Conservation (phyloP, 2,888 invertebrate species). For the Drosophila nr. perissopoda region DNA sequence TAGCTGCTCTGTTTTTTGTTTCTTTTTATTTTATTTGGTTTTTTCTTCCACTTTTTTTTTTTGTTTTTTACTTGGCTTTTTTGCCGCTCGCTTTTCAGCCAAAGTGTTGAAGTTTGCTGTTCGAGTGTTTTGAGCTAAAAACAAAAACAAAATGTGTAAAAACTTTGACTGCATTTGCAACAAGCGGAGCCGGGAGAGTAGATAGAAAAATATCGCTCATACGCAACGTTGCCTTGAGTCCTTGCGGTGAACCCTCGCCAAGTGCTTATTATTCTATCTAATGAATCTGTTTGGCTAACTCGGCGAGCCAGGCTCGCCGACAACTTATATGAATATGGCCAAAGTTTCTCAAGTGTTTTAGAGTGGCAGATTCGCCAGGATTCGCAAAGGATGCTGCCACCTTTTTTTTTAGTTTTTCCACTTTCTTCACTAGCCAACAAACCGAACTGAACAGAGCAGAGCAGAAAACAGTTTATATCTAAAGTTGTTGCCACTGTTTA, state of each 20-base stretch:
- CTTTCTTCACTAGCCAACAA: background rate
- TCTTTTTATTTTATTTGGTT: slow-evolving; percentile 18
- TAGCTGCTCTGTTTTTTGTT: slow-evolving; percentile 35
- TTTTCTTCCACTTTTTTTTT: slow-evolving; percentile 13
- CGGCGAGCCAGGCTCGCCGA: slow-evolving; percentile 6
- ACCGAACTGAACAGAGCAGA: background rate
- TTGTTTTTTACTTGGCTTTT: slow-evolving; percentile 16
- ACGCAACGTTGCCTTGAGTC: slow-evolving; percentile 57
- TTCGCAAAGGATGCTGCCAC: slow-evolving; percentile 6
- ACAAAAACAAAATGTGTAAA: slow-evolving; percentile 42
- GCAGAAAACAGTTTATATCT: slow-evolving; percentile 46
- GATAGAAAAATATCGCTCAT: slow-evolving; percentile 59
- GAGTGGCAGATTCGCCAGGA: slow-evolving; percentile 31
- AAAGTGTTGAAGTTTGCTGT: slow-evolving; percentile 80
- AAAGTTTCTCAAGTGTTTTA: slow-evolving; percentile 76
- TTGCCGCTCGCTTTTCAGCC: slow-evolving; percentile 66
- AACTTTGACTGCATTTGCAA: slow-evolving; percentile 67
- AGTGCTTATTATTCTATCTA: slow-evolving; percentile 80
- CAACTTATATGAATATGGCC: slow-evolving; percentile 58
- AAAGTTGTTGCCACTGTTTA: slow-evolving; percentile 63
- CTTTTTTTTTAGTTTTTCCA: slow-evolving; percentile 4
- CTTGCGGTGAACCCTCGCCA: slow-evolving; percentile 7
- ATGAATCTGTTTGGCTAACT: slow-evolving; percentile 73
- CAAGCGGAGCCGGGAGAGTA: slow-evolving; percentile 11
- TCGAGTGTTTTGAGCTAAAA: slow-evolving; percentile 61